Evolutionary conservation across 92 coral and sea anemone species (phyloP).

Genomic region (Zoanthus sansibaricus): DNA sequence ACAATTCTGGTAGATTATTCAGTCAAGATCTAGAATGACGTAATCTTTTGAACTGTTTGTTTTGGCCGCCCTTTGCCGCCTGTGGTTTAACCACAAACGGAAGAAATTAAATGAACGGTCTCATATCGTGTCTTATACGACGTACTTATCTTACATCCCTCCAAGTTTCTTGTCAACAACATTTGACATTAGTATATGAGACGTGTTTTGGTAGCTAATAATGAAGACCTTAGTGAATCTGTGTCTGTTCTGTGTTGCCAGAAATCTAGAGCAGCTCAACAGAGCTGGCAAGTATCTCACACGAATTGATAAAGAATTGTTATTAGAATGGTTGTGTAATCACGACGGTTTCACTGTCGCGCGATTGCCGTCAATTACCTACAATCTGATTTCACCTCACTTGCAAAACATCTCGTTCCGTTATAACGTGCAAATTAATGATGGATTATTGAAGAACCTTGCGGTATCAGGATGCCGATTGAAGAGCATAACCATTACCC

Average conservation of each 20-base stretch:
- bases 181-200: too few species aligned
- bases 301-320: slow-evolving; percentile 73
- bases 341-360: slow-evolving; percentile 78
- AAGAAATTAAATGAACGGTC: too few species aligned
- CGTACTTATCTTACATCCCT: too few species aligned
- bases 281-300: slow-evolving; percentile 71
- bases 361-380: slow-evolving; percentile 63
- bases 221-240: slow-evolving; percentile 76
- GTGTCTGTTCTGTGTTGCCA: slow-evolving; percentile 78
- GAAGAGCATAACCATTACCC: slow-evolving; percentile 54
- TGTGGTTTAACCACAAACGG: too few species aligned
- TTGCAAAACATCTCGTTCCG: slow-evolving; percentile 65
- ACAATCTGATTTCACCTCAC: slow-evolving; percentile 67
- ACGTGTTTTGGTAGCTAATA: neutral
- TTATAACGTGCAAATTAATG: slow-evolving; percentile 72
- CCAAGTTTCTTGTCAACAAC: too few species aligned
- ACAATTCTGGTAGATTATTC: too few species aligned
- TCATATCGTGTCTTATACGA: too few species aligned
- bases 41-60: too few species aligned
- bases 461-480: slow-evolving; percentile 70
- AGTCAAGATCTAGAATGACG: too few species aligned
- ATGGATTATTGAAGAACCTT: slow-evolving; percentile 61
- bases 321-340: slow-evolving; percentile 79
- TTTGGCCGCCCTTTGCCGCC: too few species aligned
- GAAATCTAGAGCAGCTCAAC: slow-evolving; percentile 69